A percentile compares a stretch with the other conserved stretches of the same genome.
phyloP scores from a whole-genome alignment of 2,113 vertebrate species.

The Chionodraco myersi region DNA sequence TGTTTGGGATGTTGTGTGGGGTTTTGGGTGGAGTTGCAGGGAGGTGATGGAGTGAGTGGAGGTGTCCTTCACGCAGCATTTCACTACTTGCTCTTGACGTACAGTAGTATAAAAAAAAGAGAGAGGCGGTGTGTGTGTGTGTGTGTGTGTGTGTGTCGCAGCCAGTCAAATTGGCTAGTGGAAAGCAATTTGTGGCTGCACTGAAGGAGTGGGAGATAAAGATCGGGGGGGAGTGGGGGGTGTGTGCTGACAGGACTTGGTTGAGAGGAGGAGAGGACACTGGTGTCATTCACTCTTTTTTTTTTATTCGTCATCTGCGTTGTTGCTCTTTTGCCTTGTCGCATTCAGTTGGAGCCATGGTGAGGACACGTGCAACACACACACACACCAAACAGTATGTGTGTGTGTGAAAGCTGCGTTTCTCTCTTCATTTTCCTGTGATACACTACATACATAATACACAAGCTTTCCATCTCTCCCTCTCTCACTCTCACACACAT shows the following conservation, averaged over 20 bases:
- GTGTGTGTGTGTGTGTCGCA: conserved; percentile 38
- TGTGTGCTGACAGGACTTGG: conserved; percentile 69
- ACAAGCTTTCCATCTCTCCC: background rate
- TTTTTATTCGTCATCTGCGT: conserved; percentile 17
- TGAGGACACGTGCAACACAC: background rate
- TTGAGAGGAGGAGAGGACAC: conserved; percentile 60
- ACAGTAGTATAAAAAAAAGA: conserved; percentile 15
- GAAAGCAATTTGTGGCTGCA: conserved; percentile 43
- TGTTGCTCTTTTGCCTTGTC: conserved; percentile 23
- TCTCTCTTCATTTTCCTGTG: background rate
- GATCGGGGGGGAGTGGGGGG: conserved; percentile 13
- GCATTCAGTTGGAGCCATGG: background rate
- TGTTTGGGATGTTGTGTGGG: background rate
- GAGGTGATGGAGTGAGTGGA: conserved; percentile 8
- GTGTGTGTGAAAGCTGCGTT: background rate
- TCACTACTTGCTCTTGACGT: conserved; percentile 48
- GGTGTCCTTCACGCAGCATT: conserved; percentile 50
- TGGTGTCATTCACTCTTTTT: conserved; percentile 59
- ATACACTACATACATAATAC: background rate
- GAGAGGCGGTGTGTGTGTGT: conserved; percentile 15
- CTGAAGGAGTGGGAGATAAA: conserved; percentile 33
- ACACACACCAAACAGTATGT: background rate
- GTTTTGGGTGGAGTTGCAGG: background rate
- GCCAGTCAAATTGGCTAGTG: conserved; percentile 28
- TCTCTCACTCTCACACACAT: background rate